Evolutionary conservation across 2,113 vertebrate genomes (phyloP).

Genomic region (Progne subis): DNA sequence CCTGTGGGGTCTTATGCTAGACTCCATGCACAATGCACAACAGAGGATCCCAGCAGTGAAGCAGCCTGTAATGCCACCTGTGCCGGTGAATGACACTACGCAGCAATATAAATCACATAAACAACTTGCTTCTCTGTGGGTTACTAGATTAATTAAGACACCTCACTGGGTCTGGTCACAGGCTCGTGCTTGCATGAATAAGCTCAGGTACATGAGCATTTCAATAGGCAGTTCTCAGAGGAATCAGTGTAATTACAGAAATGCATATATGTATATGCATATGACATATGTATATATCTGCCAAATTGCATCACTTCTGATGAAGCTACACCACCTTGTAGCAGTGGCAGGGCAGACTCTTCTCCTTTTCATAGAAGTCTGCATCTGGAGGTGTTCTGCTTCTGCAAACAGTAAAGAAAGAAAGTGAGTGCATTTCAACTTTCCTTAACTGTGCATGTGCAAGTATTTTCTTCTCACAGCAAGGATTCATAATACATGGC

Average conservation of each 20-base stretch:
- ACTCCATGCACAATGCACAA: background rate
- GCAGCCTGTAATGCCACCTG: background rate
- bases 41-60: background rate
- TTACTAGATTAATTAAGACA: background rate
- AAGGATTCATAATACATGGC: background rate
- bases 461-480: background rate
- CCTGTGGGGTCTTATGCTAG: too few relatives aligned
- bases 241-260: background rate
- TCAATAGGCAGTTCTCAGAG: background rate
- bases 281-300: background rate
- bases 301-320: background rate
- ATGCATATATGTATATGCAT: too few relatives aligned
- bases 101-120: background rate
- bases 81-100: background rate
- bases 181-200: accelerated
- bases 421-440: background rate
- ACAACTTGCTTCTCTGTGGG: background rate
- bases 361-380: background rate
- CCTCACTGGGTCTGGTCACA: background rate
- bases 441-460: background rate
- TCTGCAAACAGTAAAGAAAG: background rate
- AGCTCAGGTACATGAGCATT: background rate
- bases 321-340: background rate
- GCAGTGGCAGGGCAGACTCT: background rate
- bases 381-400: background rate